Base-by-base conservation (phyloP, 2,888 invertebrate species). In the Brachyopa scutellaris region DNA sequence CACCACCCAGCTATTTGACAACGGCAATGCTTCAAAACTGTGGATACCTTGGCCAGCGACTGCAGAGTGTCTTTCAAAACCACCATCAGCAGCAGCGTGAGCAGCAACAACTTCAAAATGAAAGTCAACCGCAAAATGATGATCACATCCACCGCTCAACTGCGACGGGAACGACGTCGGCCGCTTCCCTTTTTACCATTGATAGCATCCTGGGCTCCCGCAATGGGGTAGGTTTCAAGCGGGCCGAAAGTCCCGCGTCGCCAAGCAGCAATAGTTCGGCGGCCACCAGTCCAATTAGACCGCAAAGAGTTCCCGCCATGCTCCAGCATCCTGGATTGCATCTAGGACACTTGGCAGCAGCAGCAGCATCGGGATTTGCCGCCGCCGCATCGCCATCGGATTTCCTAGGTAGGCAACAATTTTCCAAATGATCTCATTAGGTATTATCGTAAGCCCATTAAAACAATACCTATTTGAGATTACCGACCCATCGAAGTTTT, bases 201-300 rank as follows among this genome's bases (percentile, higher is more conserved):
- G 96, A 96, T 91, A 96, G 96, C 91, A 96, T 96, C 86, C 91
- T 96, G 89, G 95, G 95, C 51, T 95, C 95, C 61, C 85, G 89
- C 91, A 80, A 67, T 49, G 85, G 70, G 42, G 84, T 73, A 36
- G 85, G 51, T 19, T 77, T 83, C 2, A 88, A 89, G 73, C 87
- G 89, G n/a, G 86, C 88, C 19, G 86, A 91, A 74, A 87, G 90
- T 6, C 90, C 90, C 11, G 89, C 90, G 29, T 90, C 90, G 7
- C 90, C 90, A 19, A 89, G 89, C 59, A 92, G 92, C 47, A 92
- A 92, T 61, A 91, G 93, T 73, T 93, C 93, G 38, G 93, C 93
- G 80, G 91, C 93, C 83, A 91, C 87, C 86, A 86, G 92, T 89
- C 88, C 92, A 87, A 84, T 89, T 26, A 86, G 90, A 86, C 92